Evolutionary conservation across 2,113 vertebrate genomes (phyloP).

Genomic region (Rhynchomys soricoides): DNA sequence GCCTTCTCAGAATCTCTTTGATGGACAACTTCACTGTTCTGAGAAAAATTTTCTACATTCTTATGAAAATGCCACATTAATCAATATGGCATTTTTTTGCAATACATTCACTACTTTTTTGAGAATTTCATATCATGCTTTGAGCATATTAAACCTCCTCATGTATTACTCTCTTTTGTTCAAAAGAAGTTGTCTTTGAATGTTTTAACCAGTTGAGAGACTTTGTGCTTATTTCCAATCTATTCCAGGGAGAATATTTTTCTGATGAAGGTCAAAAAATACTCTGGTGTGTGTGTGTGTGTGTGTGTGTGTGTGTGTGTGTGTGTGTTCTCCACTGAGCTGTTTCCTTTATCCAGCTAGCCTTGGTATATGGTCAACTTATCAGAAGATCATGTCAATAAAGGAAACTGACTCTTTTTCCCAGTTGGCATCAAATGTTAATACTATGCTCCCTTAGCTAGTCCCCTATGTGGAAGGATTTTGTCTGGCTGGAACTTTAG

Average conservation of each 20-base stretch:
- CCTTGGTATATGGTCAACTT: background rate
- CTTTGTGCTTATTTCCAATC: too few relatives aligned
- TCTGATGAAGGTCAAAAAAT: too few relatives aligned
- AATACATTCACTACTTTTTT: background rate
- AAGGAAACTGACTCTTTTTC: background rate
- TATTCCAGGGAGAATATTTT: too few relatives aligned
- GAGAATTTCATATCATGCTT: background rate
- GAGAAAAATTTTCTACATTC: background rate
- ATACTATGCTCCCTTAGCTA: background rate
- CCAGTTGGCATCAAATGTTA: background rate
- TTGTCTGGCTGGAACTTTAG: background rate
- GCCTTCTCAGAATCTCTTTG: background rate
- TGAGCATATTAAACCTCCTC: background rate
- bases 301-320: too few relatives aligned
- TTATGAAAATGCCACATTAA: background rate
- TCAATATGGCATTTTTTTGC: background rate
- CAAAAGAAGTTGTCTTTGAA: too few relatives aligned
- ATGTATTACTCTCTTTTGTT: background rate
- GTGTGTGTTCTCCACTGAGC: background rate
- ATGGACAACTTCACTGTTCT: background rate
- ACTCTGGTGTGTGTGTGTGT: too few relatives aligned
- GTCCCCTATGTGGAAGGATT: background rate
- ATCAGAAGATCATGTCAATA: background rate
- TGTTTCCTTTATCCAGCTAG: background rate
- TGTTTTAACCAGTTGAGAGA: too few relatives aligned